These are phyloP conservation scores for Ancistrus triradiatus DNA, from an alignment of 2,113 vertebrate species.

Conservation along the genomic window DNA sequence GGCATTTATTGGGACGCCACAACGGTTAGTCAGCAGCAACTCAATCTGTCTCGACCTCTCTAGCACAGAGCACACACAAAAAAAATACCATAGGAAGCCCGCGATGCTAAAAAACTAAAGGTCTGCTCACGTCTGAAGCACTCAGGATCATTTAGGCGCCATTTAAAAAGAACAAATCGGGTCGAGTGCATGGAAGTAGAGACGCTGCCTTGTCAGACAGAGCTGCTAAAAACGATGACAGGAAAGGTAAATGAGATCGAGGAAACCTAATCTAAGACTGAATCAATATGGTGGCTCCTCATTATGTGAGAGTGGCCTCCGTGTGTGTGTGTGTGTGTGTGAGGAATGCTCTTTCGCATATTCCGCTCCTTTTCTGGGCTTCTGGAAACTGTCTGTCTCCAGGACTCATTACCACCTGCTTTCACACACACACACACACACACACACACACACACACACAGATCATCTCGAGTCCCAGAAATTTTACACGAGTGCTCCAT, in stretches of 20 bases:
- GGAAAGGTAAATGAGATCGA: constrained; percentile 71
- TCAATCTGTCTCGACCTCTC: constrained; percentile 67
- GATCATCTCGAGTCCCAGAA: constrained; percentile 46
- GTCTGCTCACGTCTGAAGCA: constrained; percentile 16
- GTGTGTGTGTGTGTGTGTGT: constrained; percentile 26
- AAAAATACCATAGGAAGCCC: too few relatives aligned
- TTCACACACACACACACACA: constrained; percentile 43
- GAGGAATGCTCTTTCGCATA: constrained; percentile 40
- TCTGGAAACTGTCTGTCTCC: constrained; percentile 62
- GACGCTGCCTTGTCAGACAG: constrained; percentile 66
- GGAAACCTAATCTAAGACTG: constrained; percentile 73
- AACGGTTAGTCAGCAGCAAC: constrained; percentile 73
- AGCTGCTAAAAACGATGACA: constrained; percentile 67
- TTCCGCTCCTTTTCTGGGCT: constrained; percentile 52
- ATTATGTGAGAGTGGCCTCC: constrained; percentile 55
- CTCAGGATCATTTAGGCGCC: constrained; percentile 15
- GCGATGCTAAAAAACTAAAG: neutral
- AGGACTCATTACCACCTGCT: constrained; percentile 55
- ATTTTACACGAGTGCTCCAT: constrained; percentile 63
- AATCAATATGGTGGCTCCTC: constrained; percentile 72
- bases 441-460: constrained; percentile 48
- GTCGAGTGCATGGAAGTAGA: constrained; percentile 43
- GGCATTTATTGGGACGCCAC: constrained; percentile 69
- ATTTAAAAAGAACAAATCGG: constrained; percentile 37
- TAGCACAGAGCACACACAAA: too few relatives aligned